Percentiles rank a stretch among this genome's conserved stretches.
These are phyloP conservation scores for Guaruba guarouba DNA, from an alignment of 2,113 vertebrate species.

Conservation along the genomic window DNA sequence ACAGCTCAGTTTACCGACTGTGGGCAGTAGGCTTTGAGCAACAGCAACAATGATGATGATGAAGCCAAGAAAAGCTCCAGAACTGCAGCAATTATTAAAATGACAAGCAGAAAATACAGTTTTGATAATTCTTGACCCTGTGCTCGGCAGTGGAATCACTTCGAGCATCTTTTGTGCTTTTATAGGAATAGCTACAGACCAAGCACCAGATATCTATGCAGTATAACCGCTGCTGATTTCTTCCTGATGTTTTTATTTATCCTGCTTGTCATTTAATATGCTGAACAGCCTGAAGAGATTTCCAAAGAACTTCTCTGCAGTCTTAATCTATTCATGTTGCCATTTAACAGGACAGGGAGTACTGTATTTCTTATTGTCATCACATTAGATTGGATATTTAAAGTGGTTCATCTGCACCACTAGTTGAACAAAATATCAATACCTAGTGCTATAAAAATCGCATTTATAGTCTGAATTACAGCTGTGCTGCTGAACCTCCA, in stretches of 20 bases:
- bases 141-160: slow-evolving; percentile 74
- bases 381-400: slow-evolving; percentile 78
- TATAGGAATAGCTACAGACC: slow-evolving; percentile 80
- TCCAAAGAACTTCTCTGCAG: slow-evolving; percentile 59
- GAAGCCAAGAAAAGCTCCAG: not conserved
- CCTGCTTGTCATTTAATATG: slow-evolving; percentile 71
- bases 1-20: not conserved
- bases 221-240: slow-evolving; percentile 79
- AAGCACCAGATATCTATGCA: slow-evolving; percentile 80
- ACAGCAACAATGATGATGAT: not conserved
- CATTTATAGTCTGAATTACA: slow-evolving; percentile 71
- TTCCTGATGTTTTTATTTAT: slow-evolving; percentile 72
- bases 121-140: not conserved
- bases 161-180: slow-evolving; percentile 80
- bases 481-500: slow-evolving; percentile 18
- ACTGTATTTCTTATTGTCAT: slow-evolving; percentile 78
- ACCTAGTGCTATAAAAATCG: slow-evolving; percentile 61
- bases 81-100: not conserved
- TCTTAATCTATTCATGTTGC: slow-evolving; percentile 76
- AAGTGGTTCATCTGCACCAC: slow-evolving; percentile 74
- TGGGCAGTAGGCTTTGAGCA: not conserved
- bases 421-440: slow-evolving; percentile 62
- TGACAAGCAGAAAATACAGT: not conserved
- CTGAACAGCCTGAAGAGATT: slow-evolving; percentile 63
- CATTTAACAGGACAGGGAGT: slow-evolving; percentile 77